Conservation (phyloP, 2,888 invertebrate genomes). For the Drosophila putrida region DNA sequence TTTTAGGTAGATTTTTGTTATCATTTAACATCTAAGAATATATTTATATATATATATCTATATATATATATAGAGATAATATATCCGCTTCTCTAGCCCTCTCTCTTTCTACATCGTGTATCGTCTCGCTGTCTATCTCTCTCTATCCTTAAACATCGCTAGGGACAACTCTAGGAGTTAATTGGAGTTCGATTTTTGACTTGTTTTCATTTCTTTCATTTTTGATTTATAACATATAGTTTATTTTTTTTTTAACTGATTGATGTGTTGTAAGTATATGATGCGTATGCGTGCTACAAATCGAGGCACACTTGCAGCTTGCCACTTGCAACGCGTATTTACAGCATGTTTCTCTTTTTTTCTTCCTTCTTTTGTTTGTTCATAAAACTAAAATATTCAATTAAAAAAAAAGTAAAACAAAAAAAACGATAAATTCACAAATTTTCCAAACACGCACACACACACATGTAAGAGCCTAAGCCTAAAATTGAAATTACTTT, state of each 20-base stretch:
- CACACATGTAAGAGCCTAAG: not conserved
- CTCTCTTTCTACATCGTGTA: conserved; percentile 20
- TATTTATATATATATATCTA: conserved; percentile 31
- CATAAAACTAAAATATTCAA: not conserved
- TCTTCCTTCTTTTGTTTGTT: not conserved
- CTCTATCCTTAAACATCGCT: conserved; percentile 2
- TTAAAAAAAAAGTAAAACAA: not conserved
- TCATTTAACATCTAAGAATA: conserved; percentile 34
- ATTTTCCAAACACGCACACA: not conserved
- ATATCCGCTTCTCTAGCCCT: conserved; percentile 24
- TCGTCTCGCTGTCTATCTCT: conserved; percentile 12
- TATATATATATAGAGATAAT: conserved; percentile 20
- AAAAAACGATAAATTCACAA: not conserved
- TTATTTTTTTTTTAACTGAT: not conserved
- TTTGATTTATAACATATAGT: not conserved
- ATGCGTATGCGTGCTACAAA: conserved; percentile 5
- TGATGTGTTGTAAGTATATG: conserved; percentile 5
- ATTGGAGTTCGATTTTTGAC: conserved; percentile 2
- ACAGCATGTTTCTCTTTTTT: not conserved
- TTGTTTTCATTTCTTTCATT: not conserved
- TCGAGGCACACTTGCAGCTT: conserved; percentile 2
- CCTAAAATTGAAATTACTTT: not conserved
- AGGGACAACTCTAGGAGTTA: conserved; percentile 15
- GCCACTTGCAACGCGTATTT: conserved; percentile 5
- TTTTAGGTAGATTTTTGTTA: conserved; percentile 23